Base-by-base conservation (phyloP, 1,140 invertebrate genomes). In the Eurosta solidaginis region DNA sequence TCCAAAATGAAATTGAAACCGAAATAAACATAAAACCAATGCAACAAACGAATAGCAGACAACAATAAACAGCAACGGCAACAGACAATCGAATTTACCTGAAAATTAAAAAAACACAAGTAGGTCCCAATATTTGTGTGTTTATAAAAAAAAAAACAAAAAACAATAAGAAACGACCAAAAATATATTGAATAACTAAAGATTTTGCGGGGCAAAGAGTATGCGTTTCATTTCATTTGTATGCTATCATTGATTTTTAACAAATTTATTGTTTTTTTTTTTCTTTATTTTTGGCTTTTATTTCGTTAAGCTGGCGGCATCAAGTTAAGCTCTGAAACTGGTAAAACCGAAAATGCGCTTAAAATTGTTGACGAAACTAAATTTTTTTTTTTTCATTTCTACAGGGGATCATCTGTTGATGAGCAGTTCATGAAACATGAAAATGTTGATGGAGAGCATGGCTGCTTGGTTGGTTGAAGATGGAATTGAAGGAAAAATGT, bases 221-320 rank as follows among this genome's bases (percentile, higher is more conserved):
- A n/a, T n/a, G n/a, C n/a, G n/a, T n/a, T n/a, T 20, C 74, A 20
- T 52, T 54, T 77, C 75, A 77, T 77, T 77, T 77, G 75, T 77
- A 77, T 77, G 75, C 75, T 45, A 77, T 77, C 75, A 77, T 77
- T 77, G 75, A 54, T 52, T 77, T 68, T 68, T 7, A 68, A 68
- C 59, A 40, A 68, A 40, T 29, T 33, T 14, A 20, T 68, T 68
- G 7, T 68, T 68, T 40, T 1, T 36, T 40, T 22, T 22, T 20
- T 10, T 40, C n/a, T 29, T 33, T 14, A 20, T 68, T 68, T n/a
- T 68, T 68, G n/a, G 0, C 20, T 40, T 22, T 22, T 20, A 2
- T 40, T 68, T 40, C 22, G 29, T 29, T 40, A 36, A 40, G n/a
- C n/a, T 54, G 6, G 42, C 29, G 49, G 49, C 47, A 77, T 54